Evolutionary conservation across 1,140 invertebrate genomes (phyloP).

Genomic region (Heterodera carotae): DNA sequence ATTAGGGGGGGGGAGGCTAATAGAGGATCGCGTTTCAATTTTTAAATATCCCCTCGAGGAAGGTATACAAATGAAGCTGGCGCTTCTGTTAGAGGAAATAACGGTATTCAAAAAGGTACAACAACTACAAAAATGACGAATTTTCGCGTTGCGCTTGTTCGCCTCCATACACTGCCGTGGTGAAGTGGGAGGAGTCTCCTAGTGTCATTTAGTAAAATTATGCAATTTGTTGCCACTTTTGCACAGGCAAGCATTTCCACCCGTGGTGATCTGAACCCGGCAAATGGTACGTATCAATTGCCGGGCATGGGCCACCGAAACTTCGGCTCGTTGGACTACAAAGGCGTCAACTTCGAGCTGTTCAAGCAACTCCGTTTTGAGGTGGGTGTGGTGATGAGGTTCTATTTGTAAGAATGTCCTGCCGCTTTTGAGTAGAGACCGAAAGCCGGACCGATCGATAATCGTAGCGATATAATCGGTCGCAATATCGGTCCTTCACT

Average conservation of each 20-base stretch:
- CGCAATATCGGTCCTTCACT: no score
- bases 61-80: background rate
- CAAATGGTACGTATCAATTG: constrained; percentile 69
- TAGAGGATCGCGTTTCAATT: no score
- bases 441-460: no score
- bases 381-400: no score
- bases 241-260: constrained; percentile 65
- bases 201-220: background rate
- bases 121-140: constrained; percentile 76
- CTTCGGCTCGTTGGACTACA: constrained; percentile 74
- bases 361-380: constrained; percentile 69
- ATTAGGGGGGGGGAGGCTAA: no score
- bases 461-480: no score
- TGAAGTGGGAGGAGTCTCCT: constrained; percentile 68
- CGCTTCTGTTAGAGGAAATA: background rate
- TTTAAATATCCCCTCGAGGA: no score
- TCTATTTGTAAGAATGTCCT: no score
- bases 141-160: constrained; percentile 74
- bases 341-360: constrained; percentile 69
- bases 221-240: constrained; percentile 10
- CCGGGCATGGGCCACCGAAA: constrained; percentile 72
- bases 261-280: constrained; percentile 60
- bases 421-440: no score
- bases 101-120: constrained; percentile 69
- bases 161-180: constrained; percentile 74